Base-by-base conservation (phyloP, 2,113 vertebrate species). In the Garra rufa region DNA sequence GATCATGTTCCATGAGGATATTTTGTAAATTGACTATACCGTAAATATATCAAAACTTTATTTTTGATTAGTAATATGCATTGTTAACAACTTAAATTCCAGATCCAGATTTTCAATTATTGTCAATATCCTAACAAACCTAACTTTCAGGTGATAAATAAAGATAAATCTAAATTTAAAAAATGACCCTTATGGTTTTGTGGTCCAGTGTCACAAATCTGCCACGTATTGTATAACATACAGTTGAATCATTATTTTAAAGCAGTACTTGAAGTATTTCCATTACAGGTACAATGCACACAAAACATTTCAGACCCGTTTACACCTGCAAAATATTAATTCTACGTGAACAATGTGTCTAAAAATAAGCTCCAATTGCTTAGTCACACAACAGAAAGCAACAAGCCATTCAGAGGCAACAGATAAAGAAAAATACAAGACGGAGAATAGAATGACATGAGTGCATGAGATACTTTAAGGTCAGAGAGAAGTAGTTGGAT, bases 401-500 rank as follows among this genome's bases (percentile, higher is more conserved):
- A 74, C 19, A 55, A 30, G 43, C 24, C 34, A 65, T 26, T 71
- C 43, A 74, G 14, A 57, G 30, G 46, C 13, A 14, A 55, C 14
- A n/a, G 11, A 41, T 9, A 6, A 48, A 63, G 30, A 52, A 46
- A 55, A 57, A 55, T 21, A 61, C 24, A 38, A 10, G 24, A 28
- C 4, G n/a, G 48, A 59, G 26, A 76, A 63, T 44, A 57, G 6
- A 77, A 57, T 13, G 30, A 21, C 65, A 69, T 21, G 30, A 77
- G 75, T 21, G 30, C 21, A 59, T 41, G 11, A 59, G 19, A 76
- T 21, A n/a, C 30, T 21, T 38, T 77, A 41, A 57, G 75, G 75
- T 77, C 75, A 59, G 34, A n/a, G 19, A 76, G 75, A 77, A 69
- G 65, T 1, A 77, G 75, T 59, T 57, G 52, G 61, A 77, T 61